Evolutionary conservation across 2,113 vertebrate genomes (phyloP).

Genomic region (Lampris incognitus): DNA sequence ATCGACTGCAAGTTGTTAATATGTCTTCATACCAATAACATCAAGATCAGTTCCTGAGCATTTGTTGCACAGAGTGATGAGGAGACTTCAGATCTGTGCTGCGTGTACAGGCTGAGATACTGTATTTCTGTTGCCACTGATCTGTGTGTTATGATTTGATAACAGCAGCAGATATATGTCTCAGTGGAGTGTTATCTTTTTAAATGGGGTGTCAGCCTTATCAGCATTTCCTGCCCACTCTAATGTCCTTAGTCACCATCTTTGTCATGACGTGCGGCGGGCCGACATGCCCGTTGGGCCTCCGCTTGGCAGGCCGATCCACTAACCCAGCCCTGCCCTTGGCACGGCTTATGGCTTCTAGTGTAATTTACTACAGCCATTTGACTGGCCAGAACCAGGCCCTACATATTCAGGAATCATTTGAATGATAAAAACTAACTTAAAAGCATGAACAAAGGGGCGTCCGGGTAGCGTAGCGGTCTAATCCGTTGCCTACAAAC

Average conservation of each 20-base stretch:
- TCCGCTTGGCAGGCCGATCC: constrained; percentile 51
- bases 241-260: constrained; percentile 12
- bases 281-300: constrained; percentile 13
- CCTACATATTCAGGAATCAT: no score
- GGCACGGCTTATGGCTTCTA: constrained; percentile 18
- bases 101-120: not conserved
- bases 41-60: no score
- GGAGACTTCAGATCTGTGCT: not conserved
- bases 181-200: not conserved
- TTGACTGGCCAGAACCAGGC: not conserved
- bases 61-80: not conserved
- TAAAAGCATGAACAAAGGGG: no score
- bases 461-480: no score
- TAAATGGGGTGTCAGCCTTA: not conserved
- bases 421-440: no score
- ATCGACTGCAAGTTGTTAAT: no score
- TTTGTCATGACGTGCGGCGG: not conserved
- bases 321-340: constrained; percentile 41
- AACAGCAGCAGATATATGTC: not conserved
- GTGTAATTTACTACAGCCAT: constrained; percentile 46
- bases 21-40: no score
- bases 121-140: not conserved
- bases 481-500: no score
- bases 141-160: not conserved
- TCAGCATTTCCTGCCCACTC: constrained; percentile 5